Base-by-base conservation (phyloP, 2,113 vertebrate genomes). In the Andinoacara biseriatus region DNA sequence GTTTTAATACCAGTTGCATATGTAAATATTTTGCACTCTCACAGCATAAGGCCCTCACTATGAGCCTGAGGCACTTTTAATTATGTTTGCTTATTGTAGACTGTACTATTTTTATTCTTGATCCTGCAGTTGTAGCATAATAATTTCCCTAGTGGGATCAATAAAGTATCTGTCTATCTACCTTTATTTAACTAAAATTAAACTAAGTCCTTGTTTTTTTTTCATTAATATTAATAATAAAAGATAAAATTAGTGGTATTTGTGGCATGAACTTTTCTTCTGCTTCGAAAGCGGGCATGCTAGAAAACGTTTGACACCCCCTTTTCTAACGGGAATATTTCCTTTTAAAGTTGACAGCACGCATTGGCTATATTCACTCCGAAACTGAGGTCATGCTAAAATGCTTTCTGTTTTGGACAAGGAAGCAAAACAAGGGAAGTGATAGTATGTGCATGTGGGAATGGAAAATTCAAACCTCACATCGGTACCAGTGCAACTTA, bases 351-450 rank as follows among this genome's bases (percentile, higher is more conserved):
- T 31, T 14, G 46, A 72, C 6, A 5, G 46, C 67, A 72, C 5
- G 26, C 3, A 31, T 20, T 52, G 31, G 26, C 26, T 1, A 2
- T 54, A 54, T 57, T 75, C 72, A 38, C 20, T 38, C 31, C 10
- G 22, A 57, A 10, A 35, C n/a, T 54, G 67, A 33, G 1, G 26
- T 54, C 46, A n/a, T 54, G 26, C 20, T 31, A 20, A 54, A 54
- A 54, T 54, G 1, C 31, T 58, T 46, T 18, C 5, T 17, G 7
- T 63, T 26, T 72, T 18, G 46, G 31, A 46, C 6, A 7, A 24
- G 86, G 67, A 91, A 91, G 62, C 52, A 87, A 90, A 90, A 88
- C 11, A 52, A 84, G 56, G 87, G 86, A 93, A 92, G 82, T 86
- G 62, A 84, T 57, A 61, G 22, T 9, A 3, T 17, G 24, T 6